Evolutionary conservation across 2,113 vertebrate species (phyloP).

Genomic region (Podarcis raffonei): DNA sequence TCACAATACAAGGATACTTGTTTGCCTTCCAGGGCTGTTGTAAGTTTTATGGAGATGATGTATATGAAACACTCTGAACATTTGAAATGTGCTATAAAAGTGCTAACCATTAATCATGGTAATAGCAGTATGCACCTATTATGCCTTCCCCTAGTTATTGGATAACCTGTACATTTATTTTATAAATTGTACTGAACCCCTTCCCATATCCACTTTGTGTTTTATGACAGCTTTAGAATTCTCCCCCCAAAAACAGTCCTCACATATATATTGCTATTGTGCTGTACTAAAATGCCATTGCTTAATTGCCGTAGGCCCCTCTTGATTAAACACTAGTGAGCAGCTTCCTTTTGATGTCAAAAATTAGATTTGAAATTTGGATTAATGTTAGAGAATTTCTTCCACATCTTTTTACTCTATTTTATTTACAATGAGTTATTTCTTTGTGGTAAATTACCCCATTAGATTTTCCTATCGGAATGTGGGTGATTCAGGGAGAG

Average conservation of each 20-base stretch:
- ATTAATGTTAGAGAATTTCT: neutral
- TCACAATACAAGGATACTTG: neutral
- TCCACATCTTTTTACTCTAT: neutral
- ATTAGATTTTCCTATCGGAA: neutral
- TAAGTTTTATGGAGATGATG: neutral
- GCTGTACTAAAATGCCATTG: neutral
- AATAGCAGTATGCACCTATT: neutral
- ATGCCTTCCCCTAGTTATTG: neutral
- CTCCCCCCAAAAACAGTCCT: neutral
- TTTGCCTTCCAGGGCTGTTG: neutral
- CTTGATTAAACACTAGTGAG: neutral
- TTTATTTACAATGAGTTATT: neutral
- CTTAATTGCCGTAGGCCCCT: neutral
- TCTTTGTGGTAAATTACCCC: neutral
- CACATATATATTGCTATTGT: neutral
- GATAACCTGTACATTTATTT: neutral
- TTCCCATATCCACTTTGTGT: neutral
- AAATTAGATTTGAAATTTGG: neutral
- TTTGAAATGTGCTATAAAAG: neutral
- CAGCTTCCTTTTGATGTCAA: neutral
- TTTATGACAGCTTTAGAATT: neutral
- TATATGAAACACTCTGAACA: neutral
- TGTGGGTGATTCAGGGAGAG: neutral
- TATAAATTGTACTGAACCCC: neutral
- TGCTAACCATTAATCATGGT: neutral